Percentiles rank a stretch among this genome's conserved stretches.
Evolutionary conservation across 1,140 invertebrate genomes (phyloP).

Genomic region (Teleogryllus occipitalis): DNA sequence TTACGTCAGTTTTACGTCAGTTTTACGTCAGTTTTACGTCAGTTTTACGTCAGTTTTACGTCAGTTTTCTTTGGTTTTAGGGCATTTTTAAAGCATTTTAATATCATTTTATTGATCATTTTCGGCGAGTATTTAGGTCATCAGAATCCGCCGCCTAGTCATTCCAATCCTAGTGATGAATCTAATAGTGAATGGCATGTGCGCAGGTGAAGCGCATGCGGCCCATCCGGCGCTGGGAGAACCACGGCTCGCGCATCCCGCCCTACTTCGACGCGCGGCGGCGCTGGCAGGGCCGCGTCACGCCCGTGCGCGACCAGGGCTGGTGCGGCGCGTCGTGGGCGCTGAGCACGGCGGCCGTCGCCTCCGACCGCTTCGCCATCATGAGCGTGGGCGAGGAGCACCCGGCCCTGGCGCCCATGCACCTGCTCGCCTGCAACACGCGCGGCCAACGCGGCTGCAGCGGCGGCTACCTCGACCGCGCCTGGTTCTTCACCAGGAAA

Average conservation of each 20-base stretch:
- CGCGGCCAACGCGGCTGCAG: constrained; percentile 68
- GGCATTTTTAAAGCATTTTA: too few species aligned
- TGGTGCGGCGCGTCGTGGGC: constrained; percentile 93
- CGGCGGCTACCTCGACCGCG: constrained; percentile 80
- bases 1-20: too few species aligned
- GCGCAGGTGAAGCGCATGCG: constrained; percentile 57
- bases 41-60: too few species aligned
- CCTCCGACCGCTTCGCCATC: constrained; percentile 69
- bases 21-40: too few species aligned
- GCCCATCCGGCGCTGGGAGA: constrained; percentile 52
- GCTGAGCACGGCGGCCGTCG: constrained; percentile 72
- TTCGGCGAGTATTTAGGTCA: too few species aligned
- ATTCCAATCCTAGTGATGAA: too few species aligned
- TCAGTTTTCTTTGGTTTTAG: too few species aligned
- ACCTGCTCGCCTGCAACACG: constrained; percentile 76
- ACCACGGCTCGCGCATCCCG: constrained; percentile 45
- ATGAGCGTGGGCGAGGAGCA: constrained; percentile 68
- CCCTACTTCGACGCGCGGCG: constrained; percentile 62
- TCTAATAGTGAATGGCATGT: too few species aligned
- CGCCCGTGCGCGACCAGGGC: constrained; percentile 69
- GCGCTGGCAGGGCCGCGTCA: constrained; percentile 64
- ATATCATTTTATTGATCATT: too few species aligned
- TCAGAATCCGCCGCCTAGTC: too few species aligned
- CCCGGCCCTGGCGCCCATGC: constrained; percentile 67
- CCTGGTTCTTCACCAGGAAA: constrained; percentile 80